These are phyloP conservation scores for Sphaerodactylus townsendi DNA, from an alignment of 2,113 vertebrate species.

Conservation along the genomic window DNA sequence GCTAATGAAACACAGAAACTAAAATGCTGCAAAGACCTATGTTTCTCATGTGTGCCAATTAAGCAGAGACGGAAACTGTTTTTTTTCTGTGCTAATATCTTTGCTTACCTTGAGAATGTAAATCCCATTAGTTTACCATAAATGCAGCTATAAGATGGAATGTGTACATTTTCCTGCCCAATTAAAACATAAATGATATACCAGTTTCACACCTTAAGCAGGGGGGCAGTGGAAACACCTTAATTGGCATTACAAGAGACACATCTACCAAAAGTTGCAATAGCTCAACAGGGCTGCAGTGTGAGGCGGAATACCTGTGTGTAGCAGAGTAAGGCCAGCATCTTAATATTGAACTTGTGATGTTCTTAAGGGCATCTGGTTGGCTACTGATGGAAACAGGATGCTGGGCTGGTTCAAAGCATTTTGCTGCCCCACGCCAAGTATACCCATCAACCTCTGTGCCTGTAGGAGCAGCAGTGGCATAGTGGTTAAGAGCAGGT, in stretches of 20 bases:
- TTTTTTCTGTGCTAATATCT: not conserved
- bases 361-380: not conserved
- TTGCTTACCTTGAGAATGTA: not conserved
- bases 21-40: conserved; percentile 13
- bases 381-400: not conserved
- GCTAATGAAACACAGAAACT: conserved; percentile 7
- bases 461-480: no score
- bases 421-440: not conserved
- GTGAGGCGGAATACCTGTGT: not conserved
- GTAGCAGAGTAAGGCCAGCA: not conserved
- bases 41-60: not conserved
- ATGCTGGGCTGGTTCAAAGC: not conserved
- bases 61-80: not conserved
- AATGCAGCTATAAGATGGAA: not conserved
- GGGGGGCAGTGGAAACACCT: not conserved
- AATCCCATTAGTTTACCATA: not conserved
- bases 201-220: no score
- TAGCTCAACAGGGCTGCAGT: not conserved
- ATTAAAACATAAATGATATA: no score
- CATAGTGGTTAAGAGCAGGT: no score
- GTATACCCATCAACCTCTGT: not conserved
- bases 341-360: not conserved
- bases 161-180: fast-evolving
- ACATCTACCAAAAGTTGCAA: not conserved
- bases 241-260: not conserved